A percentile compares a stretch with the other conserved stretches of the same genome.
Conservation (phyloP, 1,140 invertebrate species). For the Nasonia longicornis region DNA sequence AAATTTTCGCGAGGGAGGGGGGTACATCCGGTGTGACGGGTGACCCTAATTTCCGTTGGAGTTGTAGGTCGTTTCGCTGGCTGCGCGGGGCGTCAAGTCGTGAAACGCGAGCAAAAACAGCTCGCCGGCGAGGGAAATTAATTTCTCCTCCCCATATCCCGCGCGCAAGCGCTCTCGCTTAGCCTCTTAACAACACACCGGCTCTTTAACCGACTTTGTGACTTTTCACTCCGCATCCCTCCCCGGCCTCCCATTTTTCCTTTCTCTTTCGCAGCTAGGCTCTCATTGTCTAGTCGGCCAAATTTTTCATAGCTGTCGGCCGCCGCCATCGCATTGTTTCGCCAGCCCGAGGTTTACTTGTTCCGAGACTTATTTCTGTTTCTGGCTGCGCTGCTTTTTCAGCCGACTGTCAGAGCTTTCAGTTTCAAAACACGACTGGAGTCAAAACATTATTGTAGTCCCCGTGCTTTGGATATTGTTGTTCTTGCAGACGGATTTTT, state of each 20-base stretch:
- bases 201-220: slow-evolving; percentile 36
- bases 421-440: not conserved
- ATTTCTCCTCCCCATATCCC: slow-evolving; percentile 23
- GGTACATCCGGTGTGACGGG: slow-evolving; percentile 30
- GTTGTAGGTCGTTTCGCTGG: slow-evolving; percentile 32
- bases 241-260: not conserved
- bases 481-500: not conserved
- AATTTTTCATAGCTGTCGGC: slow-evolving; percentile 9
- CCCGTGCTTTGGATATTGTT: not conserved
- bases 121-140: slow-evolving; percentile 35
- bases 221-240: slow-evolving; percentile 1
- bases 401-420: slow-evolving; percentile 8
- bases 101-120: slow-evolving; percentile 38
- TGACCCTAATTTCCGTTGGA: slow-evolving; percentile 34
- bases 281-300: not conserved
- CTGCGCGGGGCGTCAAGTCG: slow-evolving; percentile 33
- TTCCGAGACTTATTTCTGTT: not conserved
- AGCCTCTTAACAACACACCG: slow-evolving; percentile 6
- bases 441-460: not conserved
- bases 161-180: not conserved
- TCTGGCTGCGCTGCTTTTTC: not conserved
- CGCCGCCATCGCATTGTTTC: slow-evolving; percentile 12
- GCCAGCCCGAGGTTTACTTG: slow-evolving; percentile 7
- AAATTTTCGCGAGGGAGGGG: not conserved
- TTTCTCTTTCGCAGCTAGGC: not conserved